phyloP scores from a whole-genome alignment of 2,888 invertebrate species.

The Nezara viridula region DNA sequence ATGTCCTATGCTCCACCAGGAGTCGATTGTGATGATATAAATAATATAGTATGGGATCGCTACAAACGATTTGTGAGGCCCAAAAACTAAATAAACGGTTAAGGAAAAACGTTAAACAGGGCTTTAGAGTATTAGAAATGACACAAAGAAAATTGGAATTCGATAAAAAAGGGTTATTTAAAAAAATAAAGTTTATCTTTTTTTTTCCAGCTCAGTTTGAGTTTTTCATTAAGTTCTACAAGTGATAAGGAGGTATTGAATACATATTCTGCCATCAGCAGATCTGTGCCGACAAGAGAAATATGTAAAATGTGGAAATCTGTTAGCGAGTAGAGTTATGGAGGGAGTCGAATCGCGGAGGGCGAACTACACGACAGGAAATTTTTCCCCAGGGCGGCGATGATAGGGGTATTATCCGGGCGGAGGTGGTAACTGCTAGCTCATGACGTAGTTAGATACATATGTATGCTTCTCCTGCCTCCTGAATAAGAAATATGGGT shows the following conservation, averaged over 20 bases:
- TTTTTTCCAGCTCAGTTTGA: no score
- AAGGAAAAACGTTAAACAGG: no score
- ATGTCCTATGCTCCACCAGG: no score
- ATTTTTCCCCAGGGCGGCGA: constrained; percentile 12
- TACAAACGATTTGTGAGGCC: no score
- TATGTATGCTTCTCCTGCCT: constrained; percentile 40
- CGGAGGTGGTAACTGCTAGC: background rate
- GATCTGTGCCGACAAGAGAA: background rate
- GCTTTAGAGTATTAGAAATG: no score
- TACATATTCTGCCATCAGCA: background rate
- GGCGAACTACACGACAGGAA: constrained; percentile 20
- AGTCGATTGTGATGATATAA: no score
- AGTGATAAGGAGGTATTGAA: background rate
- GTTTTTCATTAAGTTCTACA: background rate
- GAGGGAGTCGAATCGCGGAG: background rate
- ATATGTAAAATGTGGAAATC: constrained; percentile 33
- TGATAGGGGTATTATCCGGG: constrained; percentile 23
- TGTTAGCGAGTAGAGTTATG: background rate
- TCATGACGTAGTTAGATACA: constrained; percentile 45
- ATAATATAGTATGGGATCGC: no score
- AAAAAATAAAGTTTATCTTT: no score
- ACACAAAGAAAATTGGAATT: no score
- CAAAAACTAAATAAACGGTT: no score
- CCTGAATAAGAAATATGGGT: constrained; percentile 56
- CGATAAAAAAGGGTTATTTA: no score